These are phyloP conservation scores for Spongia lamella DNA, from an alignment of 37 sponge, comb jelly and placozoan genomes.

Conservation along the genomic window DNA sequence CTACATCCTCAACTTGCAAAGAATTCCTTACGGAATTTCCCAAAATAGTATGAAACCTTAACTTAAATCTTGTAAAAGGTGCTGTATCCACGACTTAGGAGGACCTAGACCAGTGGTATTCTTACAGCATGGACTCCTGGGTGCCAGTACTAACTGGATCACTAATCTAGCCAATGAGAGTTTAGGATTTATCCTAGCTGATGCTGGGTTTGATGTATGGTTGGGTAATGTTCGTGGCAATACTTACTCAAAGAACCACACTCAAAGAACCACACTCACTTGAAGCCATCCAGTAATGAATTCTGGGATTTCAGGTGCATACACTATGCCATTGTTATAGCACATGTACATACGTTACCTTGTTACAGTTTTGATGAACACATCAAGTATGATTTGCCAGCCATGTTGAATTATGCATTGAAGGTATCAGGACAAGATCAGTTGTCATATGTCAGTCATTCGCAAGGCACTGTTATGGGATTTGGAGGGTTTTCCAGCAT, in stretches of 20 bases:
- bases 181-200: constrained; percentile 81
- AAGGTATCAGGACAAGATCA: constrained; percentile 43
- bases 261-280: constrained; percentile 54
- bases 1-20: constrained; percentile 83
- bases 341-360: background rate
- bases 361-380: constrained; percentile 82
- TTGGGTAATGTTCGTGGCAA: constrained; percentile 87
- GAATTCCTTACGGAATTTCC: constrained; percentile 72
- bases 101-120: constrained; percentile 60
- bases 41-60: background rate
- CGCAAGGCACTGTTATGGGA: constrained; percentile 92
- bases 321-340: no score
- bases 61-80: no score
- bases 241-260: constrained; percentile 76
- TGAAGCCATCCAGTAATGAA: constrained; percentile 60
- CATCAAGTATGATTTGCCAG: constrained; percentile 71
- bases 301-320: constrained; percentile 90
- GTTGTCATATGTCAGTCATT: constrained; percentile 88
- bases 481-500: constrained; percentile 84
- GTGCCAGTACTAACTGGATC: constrained; percentile 86
- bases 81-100: no score
- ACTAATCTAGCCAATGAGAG: constrained; percentile 80
- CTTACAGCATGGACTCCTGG: constrained; percentile 89
- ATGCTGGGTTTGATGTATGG: constrained; percentile 89
- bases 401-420: constrained; percentile 84